Percentiles rank a stretch among this genome's conserved stretches.
phyloP scores from a whole-genome alignment of 2,888 invertebrate genomes.

The Drosophila tripunctata region DNA sequence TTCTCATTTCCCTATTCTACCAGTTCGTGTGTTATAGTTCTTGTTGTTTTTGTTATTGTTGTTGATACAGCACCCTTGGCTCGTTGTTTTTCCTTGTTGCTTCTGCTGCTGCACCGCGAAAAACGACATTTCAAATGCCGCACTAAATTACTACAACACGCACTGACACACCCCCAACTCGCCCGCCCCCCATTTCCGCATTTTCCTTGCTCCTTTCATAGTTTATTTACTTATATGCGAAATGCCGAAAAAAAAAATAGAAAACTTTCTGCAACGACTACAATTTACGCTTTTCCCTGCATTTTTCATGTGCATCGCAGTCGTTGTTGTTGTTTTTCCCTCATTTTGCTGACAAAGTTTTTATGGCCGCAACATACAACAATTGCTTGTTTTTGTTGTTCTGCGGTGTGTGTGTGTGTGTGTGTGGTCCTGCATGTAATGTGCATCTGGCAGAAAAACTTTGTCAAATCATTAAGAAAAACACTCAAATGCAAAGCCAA shows the following conservation, averaged over 20 bases:
- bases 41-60: too few species aligned
- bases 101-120: conserved; percentile 21
- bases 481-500: conserved; percentile 43
- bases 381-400: conserved; percentile 41
- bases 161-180: conserved; percentile 32
- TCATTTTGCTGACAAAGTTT: conserved; percentile 59
- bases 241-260: conserved; percentile 22
- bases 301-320: conserved; percentile 57
- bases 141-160: conserved; percentile 65
- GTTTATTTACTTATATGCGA: conserved; percentile 44
- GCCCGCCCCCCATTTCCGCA: neutral
- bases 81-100: neutral
- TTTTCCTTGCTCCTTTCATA: neutral
- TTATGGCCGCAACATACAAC: conserved; percentile 65
- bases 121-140: conserved; percentile 61
- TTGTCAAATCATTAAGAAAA: conserved; percentile 60
- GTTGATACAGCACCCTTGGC: neutral
- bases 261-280: conserved; percentile 56
- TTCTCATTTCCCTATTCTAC: neutral
- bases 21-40: too few species aligned
- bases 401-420: conserved; percentile 15
- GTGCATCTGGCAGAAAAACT: conserved; percentile 62
- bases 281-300: conserved; percentile 65
- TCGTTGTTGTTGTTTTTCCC: conserved; percentile 30
- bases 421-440: conserved; percentile 50